A percentile compares a stretch with the other conserved stretches of the same genome.
These are phyloP conservation scores for Clarias fuscus DNA, from an alignment of 2,797 vertebrate species.

Conservation along the genomic window DNA sequence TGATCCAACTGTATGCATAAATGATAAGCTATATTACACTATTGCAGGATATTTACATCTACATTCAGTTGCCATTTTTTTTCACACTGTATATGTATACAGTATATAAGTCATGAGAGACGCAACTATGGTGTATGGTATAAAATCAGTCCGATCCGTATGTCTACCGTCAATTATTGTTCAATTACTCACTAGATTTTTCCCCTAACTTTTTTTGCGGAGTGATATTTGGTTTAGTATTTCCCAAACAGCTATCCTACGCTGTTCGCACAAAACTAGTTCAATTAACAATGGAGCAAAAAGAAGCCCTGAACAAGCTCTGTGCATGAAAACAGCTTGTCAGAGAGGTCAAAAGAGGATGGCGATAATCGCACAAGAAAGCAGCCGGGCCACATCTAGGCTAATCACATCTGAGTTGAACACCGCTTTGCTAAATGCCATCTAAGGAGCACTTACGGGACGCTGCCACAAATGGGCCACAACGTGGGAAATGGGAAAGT, in stretches of 20 bases:
- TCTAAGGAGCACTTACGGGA: neutral
- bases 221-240: neutral
- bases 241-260: neutral
- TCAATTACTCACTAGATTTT: neutral
- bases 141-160: neutral
- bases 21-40: neutral
- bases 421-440: conserved; percentile 10
- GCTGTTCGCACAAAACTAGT: neutral
- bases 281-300: neutral
- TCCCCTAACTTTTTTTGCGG: neutral
- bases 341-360: conserved; percentile 2
- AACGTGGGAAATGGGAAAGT: neutral
- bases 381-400: neutral
- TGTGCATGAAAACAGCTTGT: neutral
- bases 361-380: conserved; percentile 1
- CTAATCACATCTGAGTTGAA: neutral
- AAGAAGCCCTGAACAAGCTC: neutral
- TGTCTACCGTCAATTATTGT: neutral
- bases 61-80: no score
- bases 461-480: neutral
- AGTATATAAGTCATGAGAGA: neutral
- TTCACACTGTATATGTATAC: no score
- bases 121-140: neutral
- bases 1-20: neutral
- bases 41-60: neutral